phyloP scores from a whole-genome alignment of 2,888 invertebrate genomes.

The Ochlodes sylvanus region DNA sequence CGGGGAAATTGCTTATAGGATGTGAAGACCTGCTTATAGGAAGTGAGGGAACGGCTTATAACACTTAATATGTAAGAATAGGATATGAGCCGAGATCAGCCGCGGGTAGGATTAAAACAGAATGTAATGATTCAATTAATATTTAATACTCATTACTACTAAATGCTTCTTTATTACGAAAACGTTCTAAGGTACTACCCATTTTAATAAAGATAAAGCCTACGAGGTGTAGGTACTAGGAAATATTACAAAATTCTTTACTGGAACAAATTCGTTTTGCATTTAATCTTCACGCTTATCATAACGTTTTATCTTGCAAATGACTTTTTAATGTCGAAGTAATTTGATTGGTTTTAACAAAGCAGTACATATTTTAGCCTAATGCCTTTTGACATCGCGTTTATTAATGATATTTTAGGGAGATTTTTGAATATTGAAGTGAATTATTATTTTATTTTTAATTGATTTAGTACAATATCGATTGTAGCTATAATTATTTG shows the following conservation, averaged over 20 bases:
- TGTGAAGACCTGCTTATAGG: too few relatives aligned
- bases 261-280: conserved; percentile 15
- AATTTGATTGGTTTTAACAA: conserved; percentile 20
- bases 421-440: neutral
- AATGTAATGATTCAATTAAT: too few relatives aligned
- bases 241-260: conserved; percentile 1
- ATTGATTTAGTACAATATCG: neutral
- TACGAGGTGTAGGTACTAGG: conserved; percentile 4
- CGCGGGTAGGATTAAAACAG: too few relatives aligned
- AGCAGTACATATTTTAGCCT: conserved; percentile 8
- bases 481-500: too few relatives aligned
- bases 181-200: neutral
- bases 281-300: conserved; percentile 17
- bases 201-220: neutral
- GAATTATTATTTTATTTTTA: neutral
- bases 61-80: too few relatives aligned
- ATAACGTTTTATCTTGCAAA: conserved; percentile 15
- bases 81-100: too few relatives aligned
- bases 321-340: conserved; percentile 17
- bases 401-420: conserved; percentile 3
- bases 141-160: too few relatives aligned
- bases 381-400: conserved; percentile 5
- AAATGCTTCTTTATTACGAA: too few relatives aligned
- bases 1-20: too few relatives aligned
- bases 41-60: too few relatives aligned